Evolutionary conservation across 2,797 vertebrate genomes (phyloP), one percentile per base, ranked within the genome.

Genomic region (Ptychadena robeensis): DNA sequence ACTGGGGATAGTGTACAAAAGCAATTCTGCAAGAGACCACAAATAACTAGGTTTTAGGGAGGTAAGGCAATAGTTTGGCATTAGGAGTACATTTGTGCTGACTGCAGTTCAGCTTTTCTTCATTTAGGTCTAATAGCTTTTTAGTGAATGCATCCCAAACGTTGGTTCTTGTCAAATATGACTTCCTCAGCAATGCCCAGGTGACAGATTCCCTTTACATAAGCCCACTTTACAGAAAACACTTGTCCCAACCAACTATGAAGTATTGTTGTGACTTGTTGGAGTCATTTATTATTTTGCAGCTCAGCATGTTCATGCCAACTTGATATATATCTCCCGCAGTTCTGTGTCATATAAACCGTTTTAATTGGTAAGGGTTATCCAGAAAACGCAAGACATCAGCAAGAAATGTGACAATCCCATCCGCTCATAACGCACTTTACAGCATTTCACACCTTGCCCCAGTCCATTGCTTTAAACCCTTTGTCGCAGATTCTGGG

Each of bases 401-500:
- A 74, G 64, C 76, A 68, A 72, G 70, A 74, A 84, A 53, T 22
- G 57, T 71, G 73, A 71, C 81, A 77, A 68, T 44, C 66, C 66
- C 65, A 48, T 82, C 65, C 65, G 8, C 64, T 59, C 64, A 18
- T 76, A 35, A 82, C 34, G 25, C 63, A 70, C 81, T 71, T 27
- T 83, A 57, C 38, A 65, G 75, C 59, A 9, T 27, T 78, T 28
- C 25, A 69, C 32, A 71, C 64, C 25, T 35, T 66, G 15, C 74
- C 38, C 57, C 64, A 34, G 40, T 70, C 73, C 35, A 61, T 32
- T 7, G 22, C 40, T 35, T 69, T 53, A 64, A 86, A 67, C 57
- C 83, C 10, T 84, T 38, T 10, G 40, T 28, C 37, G 84, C 87
- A 84, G 86, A 48, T 89, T 40, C 71, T 80, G 73, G 88, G 87